A percentile compares a stretch with the other conserved stretches of the same genome.
Evolutionary conservation across 2,888 invertebrate genomes (phyloP).

Genomic region (Diloba caeruleocephala): DNA sequence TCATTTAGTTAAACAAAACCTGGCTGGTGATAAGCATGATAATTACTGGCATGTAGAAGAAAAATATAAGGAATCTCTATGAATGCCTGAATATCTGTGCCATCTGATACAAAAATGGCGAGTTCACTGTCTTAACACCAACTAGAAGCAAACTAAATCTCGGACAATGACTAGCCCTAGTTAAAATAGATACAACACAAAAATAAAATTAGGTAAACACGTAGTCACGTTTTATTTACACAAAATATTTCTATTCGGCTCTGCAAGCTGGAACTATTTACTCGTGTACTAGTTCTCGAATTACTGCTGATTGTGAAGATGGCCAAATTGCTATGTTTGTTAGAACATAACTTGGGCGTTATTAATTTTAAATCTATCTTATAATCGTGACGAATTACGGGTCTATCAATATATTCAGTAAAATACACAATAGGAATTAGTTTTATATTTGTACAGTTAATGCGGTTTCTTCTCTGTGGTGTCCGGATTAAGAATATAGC

Average conservation of each 20-base stretch:
- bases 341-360: too few species aligned
- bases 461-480: too few species aligned
- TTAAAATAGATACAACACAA: conserved; percentile 11
- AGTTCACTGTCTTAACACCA: not conserved
- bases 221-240: conserved; percentile 8
- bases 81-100: not conserved
- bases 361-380: too few species aligned
- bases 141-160: not conserved
- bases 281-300: conserved; percentile 18
- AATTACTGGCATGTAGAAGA: not conserved
- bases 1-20: too few species aligned
- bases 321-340: too few species aligned
- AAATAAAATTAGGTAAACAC: conserved; percentile 20
- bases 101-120: not conserved
- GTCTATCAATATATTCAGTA: too few species aligned
- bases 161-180: not conserved
- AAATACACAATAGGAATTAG: too few species aligned
- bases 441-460: too few species aligned
- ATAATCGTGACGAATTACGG: too few species aligned
- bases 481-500: too few species aligned
- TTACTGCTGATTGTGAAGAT: conserved; percentile 23
- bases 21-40: too few species aligned
- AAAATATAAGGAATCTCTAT: not conserved
- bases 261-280: conserved; percentile 12
- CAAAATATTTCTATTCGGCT: conserved; percentile 13